Percentiles rank a stretch among this genome's conserved stretches.
Conservation (phyloP, 2,888 invertebrate species). For the Lacanobia oleracea region DNA sequence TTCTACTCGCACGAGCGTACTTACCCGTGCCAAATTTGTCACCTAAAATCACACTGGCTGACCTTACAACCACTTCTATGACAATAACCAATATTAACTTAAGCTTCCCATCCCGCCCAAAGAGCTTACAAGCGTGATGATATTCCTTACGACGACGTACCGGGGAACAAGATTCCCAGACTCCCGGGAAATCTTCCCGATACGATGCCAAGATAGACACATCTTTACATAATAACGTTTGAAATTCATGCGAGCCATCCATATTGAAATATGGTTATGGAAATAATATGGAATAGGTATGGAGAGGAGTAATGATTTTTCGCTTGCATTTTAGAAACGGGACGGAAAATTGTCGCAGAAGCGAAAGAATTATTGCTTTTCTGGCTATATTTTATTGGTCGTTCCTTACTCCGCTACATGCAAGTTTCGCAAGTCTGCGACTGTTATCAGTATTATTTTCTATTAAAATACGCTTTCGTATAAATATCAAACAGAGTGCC, state of each 20-base stretch:
- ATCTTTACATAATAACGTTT: slow-evolving; percentile 52
- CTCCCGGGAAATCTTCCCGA: slow-evolving; percentile 60
- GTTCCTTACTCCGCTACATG: background rate
- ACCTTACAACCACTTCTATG: too few species aligned
- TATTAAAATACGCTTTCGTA: too few species aligned
- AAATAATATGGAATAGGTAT: slow-evolving; percentile 35
- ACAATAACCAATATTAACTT: slow-evolving; percentile 24
- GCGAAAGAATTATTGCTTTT: background rate
- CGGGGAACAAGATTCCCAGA: slow-evolving; percentile 37
- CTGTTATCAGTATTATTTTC: too few species aligned
- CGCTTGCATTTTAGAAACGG: slow-evolving; percentile 25
- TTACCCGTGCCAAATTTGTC: too few species aligned
- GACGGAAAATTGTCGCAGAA: background rate
- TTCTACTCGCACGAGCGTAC: too few species aligned
- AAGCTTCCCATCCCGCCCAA: slow-evolving; percentile 12
- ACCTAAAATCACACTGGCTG: too few species aligned
- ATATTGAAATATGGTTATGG: slow-evolving; percentile 53
- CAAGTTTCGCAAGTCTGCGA: background rate
- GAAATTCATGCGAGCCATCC: slow-evolving; percentile 40
- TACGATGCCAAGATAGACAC: slow-evolving; percentile 35
- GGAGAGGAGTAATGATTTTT: slow-evolving; percentile 17
- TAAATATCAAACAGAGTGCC: too few species aligned
- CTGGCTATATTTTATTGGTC: background rate
- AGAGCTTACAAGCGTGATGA: slow-evolving; percentile 26
- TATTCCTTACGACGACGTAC: slow-evolving; percentile 17